Conservation (phyloP, 2,888 invertebrate species). For the Nysson spinosus region DNA sequence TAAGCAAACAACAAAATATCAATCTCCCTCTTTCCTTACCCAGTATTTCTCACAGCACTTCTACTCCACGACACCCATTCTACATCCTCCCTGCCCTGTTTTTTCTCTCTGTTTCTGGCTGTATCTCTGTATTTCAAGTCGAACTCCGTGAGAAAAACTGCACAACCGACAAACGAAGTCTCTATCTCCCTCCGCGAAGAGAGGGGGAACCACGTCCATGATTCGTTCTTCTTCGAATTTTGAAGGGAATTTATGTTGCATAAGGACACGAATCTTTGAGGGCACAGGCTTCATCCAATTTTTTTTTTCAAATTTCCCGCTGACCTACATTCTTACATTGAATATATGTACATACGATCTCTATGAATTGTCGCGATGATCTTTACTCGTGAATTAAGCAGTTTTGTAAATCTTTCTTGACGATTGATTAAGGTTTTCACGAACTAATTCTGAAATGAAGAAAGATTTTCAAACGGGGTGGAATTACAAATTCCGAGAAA, state of each 20-base stretch:
- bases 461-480: too few relatives aligned
- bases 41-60: slow-evolving; percentile 21
- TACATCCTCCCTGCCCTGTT: neutral
- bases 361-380: slow-evolving; percentile 20
- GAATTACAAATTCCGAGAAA: too few relatives aligned
- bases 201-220: slow-evolving; percentile 22
- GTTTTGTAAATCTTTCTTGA: too few relatives aligned
- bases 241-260: slow-evolving; percentile 7
- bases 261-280: slow-evolving; percentile 11
- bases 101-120: neutral
- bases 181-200: slow-evolving; percentile 7
- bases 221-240: slow-evolving; percentile 7
- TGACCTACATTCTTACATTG: slow-evolving; percentile 40
- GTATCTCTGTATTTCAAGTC: slow-evolving; percentile 1
- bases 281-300: slow-evolving; percentile 19
- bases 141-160: slow-evolving; percentile 6
- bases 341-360: slow-evolving; percentile 17
- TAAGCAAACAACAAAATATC: slow-evolving; percentile 40
- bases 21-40: slow-evolving; percentile 21
- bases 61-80: slow-evolving; percentile 13
- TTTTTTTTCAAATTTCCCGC: slow-evolving; percentile 28
- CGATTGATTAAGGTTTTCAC: too few relatives aligned
- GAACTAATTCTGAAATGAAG: too few relatives aligned
- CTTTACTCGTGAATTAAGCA: slow-evolving; percentile 1
- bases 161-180: neutral